Evolutionary conservation across 2,888 invertebrate genomes (phyloP).

Genomic region (Drosophila greeni): DNA sequence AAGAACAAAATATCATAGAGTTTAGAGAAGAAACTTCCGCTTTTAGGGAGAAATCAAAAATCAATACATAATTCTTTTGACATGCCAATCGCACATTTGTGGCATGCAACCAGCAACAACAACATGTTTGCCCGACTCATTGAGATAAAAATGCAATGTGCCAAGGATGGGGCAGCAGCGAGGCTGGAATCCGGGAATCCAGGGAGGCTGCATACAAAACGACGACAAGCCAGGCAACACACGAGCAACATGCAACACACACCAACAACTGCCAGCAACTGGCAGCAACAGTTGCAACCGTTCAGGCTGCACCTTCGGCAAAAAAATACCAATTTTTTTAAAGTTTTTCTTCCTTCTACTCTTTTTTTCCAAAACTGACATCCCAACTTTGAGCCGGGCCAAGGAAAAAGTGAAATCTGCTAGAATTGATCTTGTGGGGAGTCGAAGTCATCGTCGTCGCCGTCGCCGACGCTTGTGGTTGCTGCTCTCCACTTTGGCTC

Average conservation of each 20-base stretch:
- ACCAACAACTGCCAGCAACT: slow-evolving; percentile 14
- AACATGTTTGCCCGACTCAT: slow-evolving; percentile 70
- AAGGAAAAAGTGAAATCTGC: slow-evolving; percentile 71
- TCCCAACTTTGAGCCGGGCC: slow-evolving; percentile 49
- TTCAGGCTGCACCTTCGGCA: slow-evolving; percentile 67
- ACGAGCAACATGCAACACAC: slow-evolving; percentile 21
- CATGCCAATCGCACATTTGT: slow-evolving; percentile 75
- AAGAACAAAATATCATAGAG: not conserved
- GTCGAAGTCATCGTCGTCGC: slow-evolving; percentile 52
- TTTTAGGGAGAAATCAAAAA: slow-evolving; percentile 65
- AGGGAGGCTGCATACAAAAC: slow-evolving; percentile 62
- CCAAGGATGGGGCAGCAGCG: slow-evolving; percentile 11
- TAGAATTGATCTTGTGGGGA: slow-evolving; percentile 72
- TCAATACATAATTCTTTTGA: slow-evolving; percentile 75
- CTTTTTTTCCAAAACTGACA: slow-evolving; percentile 47
- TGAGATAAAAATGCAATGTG: slow-evolving; percentile 66
- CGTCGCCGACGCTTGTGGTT: slow-evolving; percentile 22
- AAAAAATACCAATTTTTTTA: slow-evolving; percentile 21
- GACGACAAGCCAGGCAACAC: slow-evolving; percentile 65
- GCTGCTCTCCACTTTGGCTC: slow-evolving; percentile 20
- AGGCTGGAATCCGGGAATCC: slow-evolving; percentile 20
- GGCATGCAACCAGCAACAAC: slow-evolving; percentile 63
- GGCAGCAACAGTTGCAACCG: slow-evolving; percentile 68
- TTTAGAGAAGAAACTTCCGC: slow-evolving; percentile 43
- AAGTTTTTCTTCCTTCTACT: not conserved